These are phyloP conservation scores for Actenoides hombroni DNA, from an alignment of 2,113 vertebrate species.

Conservation along the genomic window DNA sequence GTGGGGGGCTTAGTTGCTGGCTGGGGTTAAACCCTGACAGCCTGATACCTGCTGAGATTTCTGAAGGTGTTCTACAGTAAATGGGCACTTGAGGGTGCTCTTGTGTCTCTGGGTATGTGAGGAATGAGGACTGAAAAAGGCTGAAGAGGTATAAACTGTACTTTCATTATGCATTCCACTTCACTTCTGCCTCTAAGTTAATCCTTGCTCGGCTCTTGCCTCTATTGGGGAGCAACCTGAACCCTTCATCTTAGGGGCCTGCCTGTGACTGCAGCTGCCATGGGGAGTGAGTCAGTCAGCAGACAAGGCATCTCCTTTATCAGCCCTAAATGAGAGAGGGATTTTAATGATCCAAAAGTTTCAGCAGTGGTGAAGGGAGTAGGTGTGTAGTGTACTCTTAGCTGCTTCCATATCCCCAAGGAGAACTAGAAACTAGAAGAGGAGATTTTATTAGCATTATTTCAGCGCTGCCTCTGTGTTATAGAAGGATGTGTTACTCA, in stretches of 20 bases:
- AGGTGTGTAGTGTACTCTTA: neutral
- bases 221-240: neutral
- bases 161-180: neutral
- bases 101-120: rapidly evolving
- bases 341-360: neutral
- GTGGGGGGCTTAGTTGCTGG: neutral
- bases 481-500: neutral
- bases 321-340: neutral
- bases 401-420: neutral
- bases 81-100: neutral
- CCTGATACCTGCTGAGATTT: neutral
- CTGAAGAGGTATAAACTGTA: neutral
- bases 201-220: neutral
- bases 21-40: neutral
- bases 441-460: neutral
- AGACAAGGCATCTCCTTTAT: neutral
- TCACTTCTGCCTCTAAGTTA: neutral
- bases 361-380: neutral
- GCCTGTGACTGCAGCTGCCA: rapidly evolving
- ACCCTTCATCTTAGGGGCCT: neutral
- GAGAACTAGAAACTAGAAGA: neutral
- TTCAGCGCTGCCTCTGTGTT: neutral
- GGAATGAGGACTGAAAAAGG: neutral
- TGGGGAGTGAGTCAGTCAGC: neutral
- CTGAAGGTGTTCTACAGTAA: neutral